A percentile compares a stretch with the other conserved stretches of the same genome.
These are phyloP conservation scores for Sphenopsis melanotis DNA, from an alignment of 2,797 vertebrate species.

Conservation along the genomic window DNA sequence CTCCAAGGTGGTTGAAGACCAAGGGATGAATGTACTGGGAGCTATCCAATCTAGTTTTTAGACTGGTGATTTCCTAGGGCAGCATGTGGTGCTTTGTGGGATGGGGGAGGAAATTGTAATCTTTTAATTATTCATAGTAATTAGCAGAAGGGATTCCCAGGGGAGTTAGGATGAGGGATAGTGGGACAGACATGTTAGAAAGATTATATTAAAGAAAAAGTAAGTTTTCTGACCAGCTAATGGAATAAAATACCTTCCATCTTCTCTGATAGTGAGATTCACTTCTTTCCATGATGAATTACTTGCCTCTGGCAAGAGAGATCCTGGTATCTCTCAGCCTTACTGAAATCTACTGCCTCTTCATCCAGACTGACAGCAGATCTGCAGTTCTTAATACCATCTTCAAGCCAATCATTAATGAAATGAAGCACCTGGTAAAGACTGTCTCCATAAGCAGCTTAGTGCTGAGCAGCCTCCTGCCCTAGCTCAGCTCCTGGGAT, in stretches of 20 bases:
- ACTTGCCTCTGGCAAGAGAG: not conserved
- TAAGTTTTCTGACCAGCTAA: not conserved
- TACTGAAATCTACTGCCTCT: slow-evolving; percentile 2
- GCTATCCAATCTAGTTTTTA: not conserved
- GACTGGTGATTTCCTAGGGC: not conserved
- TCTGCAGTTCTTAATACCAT: slow-evolving; percentile 55
- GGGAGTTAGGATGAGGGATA: not conserved
- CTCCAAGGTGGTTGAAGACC: not conserved
- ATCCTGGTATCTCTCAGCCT: not conserved
- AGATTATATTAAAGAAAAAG: not conserved
- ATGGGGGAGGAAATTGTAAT: not conserved
- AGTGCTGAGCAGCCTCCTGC: slow-evolving; percentile 4
- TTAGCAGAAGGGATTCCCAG: slow-evolving; percentile 24
- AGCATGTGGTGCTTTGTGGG: not conserved
- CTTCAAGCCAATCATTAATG: slow-evolving; percentile 44
- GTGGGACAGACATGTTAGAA: not conserved
- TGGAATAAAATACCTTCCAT: not conserved
- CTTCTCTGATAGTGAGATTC: not conserved
- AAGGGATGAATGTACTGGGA: not conserved
- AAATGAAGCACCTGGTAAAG: slow-evolving; percentile 63
- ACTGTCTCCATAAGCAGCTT: slow-evolving; percentile 61
- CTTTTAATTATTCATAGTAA: slow-evolving; percentile 41
- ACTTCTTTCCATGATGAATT: not conserved
- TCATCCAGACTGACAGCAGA: slow-evolving; percentile 42
- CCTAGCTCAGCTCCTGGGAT: not conserved